These are phyloP conservation scores for Gadus chalcogrammus DNA, from an alignment of 2,113 vertebrate genomes.

Conservation along the genomic window DNA sequence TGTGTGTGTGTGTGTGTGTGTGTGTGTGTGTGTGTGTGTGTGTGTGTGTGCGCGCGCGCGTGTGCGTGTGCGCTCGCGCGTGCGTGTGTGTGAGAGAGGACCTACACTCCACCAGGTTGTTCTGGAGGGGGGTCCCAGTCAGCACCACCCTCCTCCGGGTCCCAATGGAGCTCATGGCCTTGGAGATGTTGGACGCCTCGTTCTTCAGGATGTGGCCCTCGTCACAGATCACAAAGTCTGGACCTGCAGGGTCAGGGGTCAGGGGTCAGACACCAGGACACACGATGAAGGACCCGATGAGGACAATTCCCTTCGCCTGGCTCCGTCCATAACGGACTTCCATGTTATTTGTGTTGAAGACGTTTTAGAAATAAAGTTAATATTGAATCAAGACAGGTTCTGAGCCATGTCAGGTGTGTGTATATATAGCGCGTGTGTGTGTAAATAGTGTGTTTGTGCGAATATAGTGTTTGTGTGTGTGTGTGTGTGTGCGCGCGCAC, in stretches of 20 bases:
- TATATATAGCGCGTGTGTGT: too few species aligned
- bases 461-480: too few species aligned
- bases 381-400: too few species aligned
- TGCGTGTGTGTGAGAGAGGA: neutral
- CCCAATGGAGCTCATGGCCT: conserved; percentile 86
- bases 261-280: too few species aligned
- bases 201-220: conserved; percentile 96
- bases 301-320: too few species aligned
- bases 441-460: too few species aligned
- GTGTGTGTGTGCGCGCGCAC: too few species aligned
- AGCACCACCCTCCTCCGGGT: conserved; percentile 89
- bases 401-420: too few species aligned
- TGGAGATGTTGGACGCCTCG: conserved; percentile 84
- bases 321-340: too few species aligned
- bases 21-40: too few species aligned
- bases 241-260: conserved; percentile 70
- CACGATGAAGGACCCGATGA: neutral
- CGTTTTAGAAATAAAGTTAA: neutral
- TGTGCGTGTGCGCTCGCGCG: neutral
- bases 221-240: conserved; percentile 94
- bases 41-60: too few species aligned
- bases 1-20: too few species aligned
- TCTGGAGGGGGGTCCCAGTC: conserved; percentile 94
- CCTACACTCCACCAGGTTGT: conserved; percentile 96
- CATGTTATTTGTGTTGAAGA: neutral